phyloP scores from a whole-genome alignment of 2,113 vertebrate genomes.

The Pygoscelis adeliae region DNA sequence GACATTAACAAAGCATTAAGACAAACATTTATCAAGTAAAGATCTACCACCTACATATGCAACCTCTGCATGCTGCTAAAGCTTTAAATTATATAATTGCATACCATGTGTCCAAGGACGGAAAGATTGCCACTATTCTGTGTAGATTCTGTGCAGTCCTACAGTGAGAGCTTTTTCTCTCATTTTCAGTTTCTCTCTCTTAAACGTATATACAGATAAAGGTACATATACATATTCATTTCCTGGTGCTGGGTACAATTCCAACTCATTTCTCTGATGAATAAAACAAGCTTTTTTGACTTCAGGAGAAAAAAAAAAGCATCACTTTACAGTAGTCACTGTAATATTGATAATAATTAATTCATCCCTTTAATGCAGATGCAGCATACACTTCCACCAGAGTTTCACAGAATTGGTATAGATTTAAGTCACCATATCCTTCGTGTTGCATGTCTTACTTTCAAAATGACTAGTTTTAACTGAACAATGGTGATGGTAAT shows the following conservation, averaged over 20 bases:
- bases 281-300: background rate
- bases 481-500: background rate
- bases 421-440: background rate
- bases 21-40: background rate
- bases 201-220: background rate
- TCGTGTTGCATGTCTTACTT: background rate
- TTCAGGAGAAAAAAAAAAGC: background rate
- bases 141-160: background rate
- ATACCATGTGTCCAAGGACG: background rate
- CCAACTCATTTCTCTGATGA: background rate
- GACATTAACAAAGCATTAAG: background rate
- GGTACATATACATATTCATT: rapidly evolving
- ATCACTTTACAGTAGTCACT: background rate
- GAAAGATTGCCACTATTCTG: background rate
- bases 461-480: background rate
- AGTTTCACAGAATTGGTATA: background rate
- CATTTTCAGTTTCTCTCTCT: background rate
- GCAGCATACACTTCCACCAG: background rate
- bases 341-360: background rate
- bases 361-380: background rate
- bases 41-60: background rate
- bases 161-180: background rate
- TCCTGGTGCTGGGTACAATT: background rate
- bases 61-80: background rate
- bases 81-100: background rate